Evolutionary conservation across 2,888 invertebrate genomes (phyloP).

Genomic region (Drosophila macrospina): DNA sequence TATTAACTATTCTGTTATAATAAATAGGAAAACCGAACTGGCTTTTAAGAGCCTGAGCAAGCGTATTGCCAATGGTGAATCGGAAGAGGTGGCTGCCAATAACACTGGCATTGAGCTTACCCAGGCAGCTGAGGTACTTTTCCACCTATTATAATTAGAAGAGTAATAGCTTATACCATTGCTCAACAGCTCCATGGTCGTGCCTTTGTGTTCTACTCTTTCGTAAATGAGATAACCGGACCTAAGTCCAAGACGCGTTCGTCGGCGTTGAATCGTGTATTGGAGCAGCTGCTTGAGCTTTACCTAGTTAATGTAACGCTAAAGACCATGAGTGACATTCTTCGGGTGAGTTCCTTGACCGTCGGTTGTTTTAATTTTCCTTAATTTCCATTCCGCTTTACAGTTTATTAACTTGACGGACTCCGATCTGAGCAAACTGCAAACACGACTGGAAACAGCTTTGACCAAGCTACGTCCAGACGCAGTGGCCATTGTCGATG

Average conservation of each 20-base stretch:
- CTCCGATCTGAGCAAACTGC: slow-evolving; percentile 85
- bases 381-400: neutral
- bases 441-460: slow-evolving; percentile 89
- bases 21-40: slow-evolving; percentile 88
- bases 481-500: slow-evolving; percentile 95
- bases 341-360: slow-evolving; percentile 87
- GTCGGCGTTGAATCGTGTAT: slow-evolving; percentile 87
- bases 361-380: neutral
- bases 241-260: slow-evolving; percentile 87
- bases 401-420: slow-evolving; percentile 79
- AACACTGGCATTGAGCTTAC: slow-evolving; percentile 92
- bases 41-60: slow-evolving; percentile 90
- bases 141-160: neutral
- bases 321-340: slow-evolving; percentile 90
- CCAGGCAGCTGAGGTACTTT: slow-evolving; percentile 91
- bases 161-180: neutral
- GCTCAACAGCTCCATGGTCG: slow-evolving; percentile 91
- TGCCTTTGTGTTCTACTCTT: slow-evolving; percentile 91
- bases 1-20: neutral
- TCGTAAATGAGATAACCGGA: slow-evolving; percentile 90
- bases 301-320: slow-evolving; percentile 91
- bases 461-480: slow-evolving; percentile 92
- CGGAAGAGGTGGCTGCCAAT: slow-evolving; percentile 94
- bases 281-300: slow-evolving; percentile 91
- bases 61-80: slow-evolving; percentile 88